Evolutionary conservation across 1,140 invertebrate genomes (phyloP).

Genomic region (Chymomyza costata): DNA sequence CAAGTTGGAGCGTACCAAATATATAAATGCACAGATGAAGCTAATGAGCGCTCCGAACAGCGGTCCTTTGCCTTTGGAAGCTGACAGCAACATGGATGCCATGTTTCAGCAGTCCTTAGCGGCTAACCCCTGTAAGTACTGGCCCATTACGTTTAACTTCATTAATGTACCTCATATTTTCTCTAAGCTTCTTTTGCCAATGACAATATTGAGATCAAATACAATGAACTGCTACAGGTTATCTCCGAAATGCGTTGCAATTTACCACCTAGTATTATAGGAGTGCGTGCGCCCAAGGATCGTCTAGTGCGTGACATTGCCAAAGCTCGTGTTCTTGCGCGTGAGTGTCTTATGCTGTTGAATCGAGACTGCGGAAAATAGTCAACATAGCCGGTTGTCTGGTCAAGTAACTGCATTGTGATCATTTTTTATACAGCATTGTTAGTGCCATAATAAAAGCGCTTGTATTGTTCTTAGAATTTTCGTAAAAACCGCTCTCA

Average conservation of each 20-base stretch:
- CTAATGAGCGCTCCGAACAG: conserved; percentile 24
- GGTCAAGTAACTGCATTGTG: no score
- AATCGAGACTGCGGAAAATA: conserved; percentile 20
- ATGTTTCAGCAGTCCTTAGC: neutral
- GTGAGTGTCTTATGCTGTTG: conserved; percentile 34
- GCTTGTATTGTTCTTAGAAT: no score
- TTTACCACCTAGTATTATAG: conserved; percentile 30
- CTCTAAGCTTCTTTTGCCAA: conserved; percentile 21
- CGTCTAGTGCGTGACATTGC: conserved; percentile 45
- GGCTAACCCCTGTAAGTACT: conserved; percentile 7
- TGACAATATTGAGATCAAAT: conserved; percentile 31
- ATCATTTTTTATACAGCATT: no score
- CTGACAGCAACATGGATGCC: conserved; percentile 3
- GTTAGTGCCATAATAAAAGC: no score
- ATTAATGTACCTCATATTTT: neutral
- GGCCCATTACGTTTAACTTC: neutral
- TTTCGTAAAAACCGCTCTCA: no score
- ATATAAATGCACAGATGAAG: conserved; percentile 47
- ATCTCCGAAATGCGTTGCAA: conserved; percentile 30
- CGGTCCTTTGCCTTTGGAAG: neutral
- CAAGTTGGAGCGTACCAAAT: conserved; percentile 52
- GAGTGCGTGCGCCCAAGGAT: conserved; percentile 44
- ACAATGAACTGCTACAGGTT: conserved; percentile 26
- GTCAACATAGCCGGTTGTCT: no score
- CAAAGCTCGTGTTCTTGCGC: conserved; percentile 42